Base-by-base conservation (phyloP, 2,797 vertebrate genomes). In the Chaunax sp. region DNA sequence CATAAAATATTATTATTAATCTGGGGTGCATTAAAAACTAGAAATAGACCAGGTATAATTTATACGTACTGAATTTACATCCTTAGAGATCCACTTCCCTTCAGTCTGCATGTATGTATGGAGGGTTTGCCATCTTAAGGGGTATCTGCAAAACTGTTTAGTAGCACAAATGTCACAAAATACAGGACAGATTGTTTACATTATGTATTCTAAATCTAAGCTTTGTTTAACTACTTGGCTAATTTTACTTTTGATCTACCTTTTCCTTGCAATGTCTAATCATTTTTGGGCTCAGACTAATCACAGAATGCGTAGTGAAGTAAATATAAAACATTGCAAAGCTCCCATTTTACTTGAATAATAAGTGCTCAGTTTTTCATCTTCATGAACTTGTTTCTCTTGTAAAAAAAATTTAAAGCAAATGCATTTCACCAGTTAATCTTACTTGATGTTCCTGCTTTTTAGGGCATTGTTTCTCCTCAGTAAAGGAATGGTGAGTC, bases 401-500 rank as follows among this genome's bases (percentile, higher is more conserved):
- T 43, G 6, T 47, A 9, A 47, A 55, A 20, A 2, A 3, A 11
- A 28, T 41, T 3, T 3, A 28, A 46, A 20, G 0, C 7, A 6
- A 12, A 35, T 13, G 6, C 1, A 22, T 13, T 28, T 16, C 1
- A 22, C 14, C 19, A 28, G 11, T 19, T 40, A 60, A 26, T 0
- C 51, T 74, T 6, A 83, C 50, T 18, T 25, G 1, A 30, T 72
- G 9, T 72, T 49, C 72, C 16, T 12, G n/a, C 25, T 72, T 72
- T 80, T 2, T 69, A 98, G 97, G 90, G 97, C 97, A 0, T 90
- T 98, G 63, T 98, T 98, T 85, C 94, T 97, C 69, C 93, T 98
- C 59, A 98, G 97, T 92, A 98, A 98, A 93, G 97, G 97, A 84
- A 97, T 98, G 97, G 97, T 98, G 84, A 96, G 96, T 94, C 54